Evolutionary conservation across 1,140 invertebrate genomes (phyloP).

Genomic region (Tetraneura akinire): DNA sequence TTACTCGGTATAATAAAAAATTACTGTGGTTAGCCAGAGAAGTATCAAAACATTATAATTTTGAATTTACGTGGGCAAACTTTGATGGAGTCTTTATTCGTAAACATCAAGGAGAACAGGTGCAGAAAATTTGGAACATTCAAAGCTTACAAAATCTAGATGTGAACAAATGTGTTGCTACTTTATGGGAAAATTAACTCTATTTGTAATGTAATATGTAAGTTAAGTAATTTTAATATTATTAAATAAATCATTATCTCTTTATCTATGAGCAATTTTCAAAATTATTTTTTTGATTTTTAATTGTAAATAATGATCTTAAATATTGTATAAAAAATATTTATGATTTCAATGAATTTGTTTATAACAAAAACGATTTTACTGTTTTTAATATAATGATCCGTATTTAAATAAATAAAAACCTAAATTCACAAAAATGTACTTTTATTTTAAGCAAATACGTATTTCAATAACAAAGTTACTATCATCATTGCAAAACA

Average conservation of each 20-base stretch:
- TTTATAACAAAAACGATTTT: not conserved
- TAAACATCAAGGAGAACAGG: not conserved
- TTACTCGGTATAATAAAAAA: slow-evolving; percentile 14
- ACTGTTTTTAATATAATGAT: not conserved
- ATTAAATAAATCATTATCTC: no score
- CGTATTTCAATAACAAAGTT: no score
- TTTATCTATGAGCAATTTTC: not conserved
- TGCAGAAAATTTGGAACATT: not conserved
- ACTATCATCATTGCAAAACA: no score
- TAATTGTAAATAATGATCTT: not conserved
- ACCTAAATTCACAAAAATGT: no score
- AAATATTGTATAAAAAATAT: not conserved
- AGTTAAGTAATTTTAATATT: not conserved
- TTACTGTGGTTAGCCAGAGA: not conserved
- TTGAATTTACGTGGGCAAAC: not conserved
- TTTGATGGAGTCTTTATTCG: not conserved
- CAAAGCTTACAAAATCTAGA: not conserved
- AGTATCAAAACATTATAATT: not conserved
- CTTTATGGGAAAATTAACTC: not conserved
- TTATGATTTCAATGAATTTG: not conserved
- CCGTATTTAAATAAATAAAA: no score
- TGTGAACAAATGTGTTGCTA: not conserved
- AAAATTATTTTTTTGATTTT: not conserved
- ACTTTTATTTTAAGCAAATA: no score
- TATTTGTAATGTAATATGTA: not conserved